A percentile compares a stretch with the other conserved stretches of the same genome.
These are phyloP conservation scores for Drosophila pachea DNA, from an alignment of 1,140 invertebrate species.

Conservation along the genomic window DNA sequence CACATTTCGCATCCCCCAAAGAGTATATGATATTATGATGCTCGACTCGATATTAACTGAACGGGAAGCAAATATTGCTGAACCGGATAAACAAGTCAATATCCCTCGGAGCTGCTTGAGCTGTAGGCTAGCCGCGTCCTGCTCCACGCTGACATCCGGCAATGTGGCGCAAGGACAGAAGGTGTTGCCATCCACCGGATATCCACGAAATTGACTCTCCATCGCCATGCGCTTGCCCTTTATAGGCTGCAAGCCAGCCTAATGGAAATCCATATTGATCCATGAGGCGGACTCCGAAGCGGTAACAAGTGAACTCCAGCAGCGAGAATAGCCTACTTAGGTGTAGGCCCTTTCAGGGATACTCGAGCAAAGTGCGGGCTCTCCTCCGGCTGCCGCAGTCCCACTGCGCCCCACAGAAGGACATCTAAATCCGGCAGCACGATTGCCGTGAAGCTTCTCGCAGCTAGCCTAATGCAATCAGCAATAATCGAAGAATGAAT, in stretches of 20 bases:
- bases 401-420: too few relatives aligned
- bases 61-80: slow-evolving; percentile 5
- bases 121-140: slow-evolving; percentile 52
- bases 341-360: too few relatives aligned
- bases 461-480: neutral
- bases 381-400: too few relatives aligned
- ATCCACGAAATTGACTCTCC: slow-evolving; percentile 53
- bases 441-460: too few relatives aligned
- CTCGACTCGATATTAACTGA: slow-evolving; percentile 45
- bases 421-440: too few relatives aligned
- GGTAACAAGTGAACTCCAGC: too few relatives aligned
- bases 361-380: too few relatives aligned
- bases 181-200: slow-evolving; percentile 25
- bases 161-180: slow-evolving; percentile 47
- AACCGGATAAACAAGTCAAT: neutral
- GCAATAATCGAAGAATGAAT: neutral
- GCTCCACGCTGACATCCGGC: slow-evolving; percentile 47
- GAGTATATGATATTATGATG: slow-evolving; percentile 27
- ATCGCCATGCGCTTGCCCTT: slow-evolving; percentile 47
- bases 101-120: too few relatives aligned
- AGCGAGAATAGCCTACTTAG: too few relatives aligned
- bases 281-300: slow-evolving; percentile 35
- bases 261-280: slow-evolving; percentile 48
- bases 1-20: slow-evolving; percentile 37
- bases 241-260: slow-evolving; percentile 32